Percentiles rank a stretch among this genome's conserved stretches.
phyloP scores from a whole-genome alignment of 2,888 invertebrate species.

The Scaptomyza cyrtandrae region DNA sequence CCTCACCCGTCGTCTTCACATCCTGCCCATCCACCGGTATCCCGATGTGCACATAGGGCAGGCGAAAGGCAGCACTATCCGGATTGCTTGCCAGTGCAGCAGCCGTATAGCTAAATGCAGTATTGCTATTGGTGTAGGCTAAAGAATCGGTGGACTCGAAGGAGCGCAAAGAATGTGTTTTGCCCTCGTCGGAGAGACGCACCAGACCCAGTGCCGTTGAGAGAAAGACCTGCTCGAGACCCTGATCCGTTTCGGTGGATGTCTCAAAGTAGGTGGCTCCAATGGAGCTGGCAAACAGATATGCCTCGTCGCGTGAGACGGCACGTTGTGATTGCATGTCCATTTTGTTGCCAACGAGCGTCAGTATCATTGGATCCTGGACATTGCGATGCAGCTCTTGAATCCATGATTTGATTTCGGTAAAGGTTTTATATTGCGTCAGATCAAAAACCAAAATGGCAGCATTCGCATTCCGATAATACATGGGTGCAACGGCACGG shows the following conservation, averaged over 20 bases:
- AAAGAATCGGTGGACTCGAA: slow-evolving; percentile 87
- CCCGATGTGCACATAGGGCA: slow-evolving; percentile 83
- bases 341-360: slow-evolving; percentile 93
- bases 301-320: slow-evolving; percentile 89
- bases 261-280: slow-evolving; percentile 94
- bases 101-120: slow-evolving; percentile 74
- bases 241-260: slow-evolving; percentile 91
- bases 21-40: slow-evolving; percentile 85
- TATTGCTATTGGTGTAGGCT: slow-evolving; percentile 79
- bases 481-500: slow-evolving; percentile 97
- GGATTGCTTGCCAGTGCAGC: slow-evolving; percentile 60
- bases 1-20: slow-evolving; percentile 87
- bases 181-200: slow-evolving; percentile 85
- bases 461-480: slow-evolving; percentile 95
- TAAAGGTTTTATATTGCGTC: slow-evolving; percentile 90
- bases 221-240: slow-evolving; percentile 90
- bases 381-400: slow-evolving; percentile 91
- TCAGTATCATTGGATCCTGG: slow-evolving; percentile 91
- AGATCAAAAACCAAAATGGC: slow-evolving; percentile 95
- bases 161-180: slow-evolving; percentile 86
- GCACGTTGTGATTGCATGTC: slow-evolving; percentile 89
- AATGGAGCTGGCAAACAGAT: slow-evolving; percentile 91
- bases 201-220: slow-evolving; percentile 88
- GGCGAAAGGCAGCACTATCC: slow-evolving; percentile 73
- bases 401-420: slow-evolving; percentile 94